Conservation (phyloP, 2,113 vertebrate species). For the Elephantulus edwardii region DNA sequence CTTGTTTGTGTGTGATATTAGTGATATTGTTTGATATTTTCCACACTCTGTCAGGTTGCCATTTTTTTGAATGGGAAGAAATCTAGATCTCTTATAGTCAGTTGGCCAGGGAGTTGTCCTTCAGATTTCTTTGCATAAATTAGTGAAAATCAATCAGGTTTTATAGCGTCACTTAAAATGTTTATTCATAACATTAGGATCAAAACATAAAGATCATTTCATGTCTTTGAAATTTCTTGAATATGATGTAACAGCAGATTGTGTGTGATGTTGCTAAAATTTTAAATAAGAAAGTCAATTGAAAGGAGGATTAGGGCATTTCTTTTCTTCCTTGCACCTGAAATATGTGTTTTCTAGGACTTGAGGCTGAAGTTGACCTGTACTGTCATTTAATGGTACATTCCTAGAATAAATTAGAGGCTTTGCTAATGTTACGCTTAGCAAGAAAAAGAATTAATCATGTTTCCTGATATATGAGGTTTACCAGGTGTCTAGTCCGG, state of each 20-base stretch:
- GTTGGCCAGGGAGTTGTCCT: too few species aligned
- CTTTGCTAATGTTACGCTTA: conserved; percentile 44
- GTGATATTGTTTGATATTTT: too few species aligned
- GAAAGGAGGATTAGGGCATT: neutral
- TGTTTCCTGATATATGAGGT: conserved; percentile 61
- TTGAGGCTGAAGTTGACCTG: conserved; percentile 12
- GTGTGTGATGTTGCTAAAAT: neutral
- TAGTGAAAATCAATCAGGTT: neutral
- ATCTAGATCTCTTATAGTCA: too few species aligned
- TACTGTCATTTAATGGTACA: conserved; percentile 30
- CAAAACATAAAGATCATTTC: neutral
- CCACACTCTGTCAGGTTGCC: too few species aligned
- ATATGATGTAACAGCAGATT: neutral
- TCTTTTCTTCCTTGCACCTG: neutral
- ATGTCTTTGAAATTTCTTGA: conserved; percentile 40
- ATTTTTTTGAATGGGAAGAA: too few species aligned
- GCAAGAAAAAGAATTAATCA: conserved; percentile 46
- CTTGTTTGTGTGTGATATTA: too few species aligned
- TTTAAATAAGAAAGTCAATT: conserved; percentile 2
- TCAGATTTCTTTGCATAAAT: too few species aligned
- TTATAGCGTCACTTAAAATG: neutral
- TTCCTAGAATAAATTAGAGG: conserved; percentile 52
- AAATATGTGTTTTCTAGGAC: conserved; percentile 30
- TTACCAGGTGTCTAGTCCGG: conserved; percentile 66
- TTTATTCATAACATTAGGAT: conserved; percentile 10